Conservation (phyloP, 2,888 invertebrate genomes). For the Aradus depressus region DNA sequence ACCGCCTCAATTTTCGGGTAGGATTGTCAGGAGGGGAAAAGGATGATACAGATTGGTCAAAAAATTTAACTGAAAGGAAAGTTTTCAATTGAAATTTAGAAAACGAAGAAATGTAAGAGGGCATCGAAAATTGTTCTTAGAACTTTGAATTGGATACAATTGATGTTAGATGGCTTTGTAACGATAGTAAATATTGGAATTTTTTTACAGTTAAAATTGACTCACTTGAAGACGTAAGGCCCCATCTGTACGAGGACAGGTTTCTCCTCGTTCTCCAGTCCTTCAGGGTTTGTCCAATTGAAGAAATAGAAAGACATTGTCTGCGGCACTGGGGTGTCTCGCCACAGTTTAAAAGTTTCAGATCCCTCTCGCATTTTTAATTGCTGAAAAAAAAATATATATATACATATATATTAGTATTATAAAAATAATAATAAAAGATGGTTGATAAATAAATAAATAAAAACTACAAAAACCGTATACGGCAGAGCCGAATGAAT, state of each 20-base stretch:
- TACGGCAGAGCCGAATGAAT: too few relatives aligned
- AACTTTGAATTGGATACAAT: too few relatives aligned
- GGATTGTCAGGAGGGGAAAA: too few relatives aligned
- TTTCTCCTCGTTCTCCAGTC: conserved; percentile 28
- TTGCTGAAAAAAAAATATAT: conserved; percentile 20
- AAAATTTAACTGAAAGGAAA: too few relatives aligned
- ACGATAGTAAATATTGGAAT: too few relatives aligned
- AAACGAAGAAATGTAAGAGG: too few relatives aligned
- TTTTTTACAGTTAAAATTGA: conserved; percentile 21
- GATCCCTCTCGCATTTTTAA: conserved; percentile 24
- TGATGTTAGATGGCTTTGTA: too few relatives aligned
- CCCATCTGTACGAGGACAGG: conserved; percentile 55
- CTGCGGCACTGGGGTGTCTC: conserved; percentile 37
- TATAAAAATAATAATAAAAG: neutral
- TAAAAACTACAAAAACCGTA: too few relatives aligned
- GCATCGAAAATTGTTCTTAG: too few relatives aligned
- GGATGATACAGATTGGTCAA: too few relatives aligned
- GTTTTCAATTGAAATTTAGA: too few relatives aligned
- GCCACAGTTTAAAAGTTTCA: conserved; percentile 35
- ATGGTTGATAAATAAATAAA: neutral
- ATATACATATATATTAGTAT: neutral
- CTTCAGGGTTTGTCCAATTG: conserved; percentile 36
- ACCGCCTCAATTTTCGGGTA: too few relatives aligned
- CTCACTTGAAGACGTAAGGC: conserved; percentile 60
- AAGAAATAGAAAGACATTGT: conserved; percentile 37